Conservation (phyloP, 2,888 invertebrate genomes). For the Tholera decimalis region DNA sequence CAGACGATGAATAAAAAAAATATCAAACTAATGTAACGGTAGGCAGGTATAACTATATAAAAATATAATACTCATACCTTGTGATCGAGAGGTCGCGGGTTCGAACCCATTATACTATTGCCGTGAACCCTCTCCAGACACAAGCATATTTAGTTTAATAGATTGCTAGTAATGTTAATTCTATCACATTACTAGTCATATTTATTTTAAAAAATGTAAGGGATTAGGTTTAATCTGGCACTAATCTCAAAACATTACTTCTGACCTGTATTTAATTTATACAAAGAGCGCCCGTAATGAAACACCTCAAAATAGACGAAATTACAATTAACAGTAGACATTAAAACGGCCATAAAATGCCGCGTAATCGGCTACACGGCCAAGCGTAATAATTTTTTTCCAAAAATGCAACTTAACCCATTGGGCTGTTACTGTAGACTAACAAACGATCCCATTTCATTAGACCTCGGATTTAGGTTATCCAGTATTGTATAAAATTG, state of each 20-base stretch:
- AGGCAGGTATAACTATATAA: no score
- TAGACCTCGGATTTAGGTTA: constrained; percentile 56
- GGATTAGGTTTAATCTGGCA: background rate
- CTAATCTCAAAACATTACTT: background rate
- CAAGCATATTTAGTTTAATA: no score
- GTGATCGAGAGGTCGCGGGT: no score
- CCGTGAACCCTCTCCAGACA: no score
- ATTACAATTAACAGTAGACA: constrained; percentile 44
- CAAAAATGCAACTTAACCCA: constrained; percentile 64
- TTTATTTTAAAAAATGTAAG: background rate
- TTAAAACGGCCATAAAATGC: constrained; percentile 41
- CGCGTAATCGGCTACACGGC: constrained; percentile 59
- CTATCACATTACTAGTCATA: no score
- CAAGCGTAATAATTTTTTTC: constrained; percentile 60
- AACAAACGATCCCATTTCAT: constrained; percentile 41
- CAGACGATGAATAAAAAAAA: no score
- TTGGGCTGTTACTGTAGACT: constrained; percentile 49
- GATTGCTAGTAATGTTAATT: no score
- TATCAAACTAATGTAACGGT: no score
- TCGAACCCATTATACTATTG: no score
- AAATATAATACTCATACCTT: no score
- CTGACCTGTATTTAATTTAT: background rate
- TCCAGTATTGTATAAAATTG: constrained; percentile 24
- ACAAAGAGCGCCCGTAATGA: constrained; percentile 19
- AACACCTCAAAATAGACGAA: constrained; percentile 30